Percentiles rank a stretch among this genome's conserved stretches.
Conservation (phyloP, 2,888 invertebrate genomes). For the Hipparchia semele region DNA sequence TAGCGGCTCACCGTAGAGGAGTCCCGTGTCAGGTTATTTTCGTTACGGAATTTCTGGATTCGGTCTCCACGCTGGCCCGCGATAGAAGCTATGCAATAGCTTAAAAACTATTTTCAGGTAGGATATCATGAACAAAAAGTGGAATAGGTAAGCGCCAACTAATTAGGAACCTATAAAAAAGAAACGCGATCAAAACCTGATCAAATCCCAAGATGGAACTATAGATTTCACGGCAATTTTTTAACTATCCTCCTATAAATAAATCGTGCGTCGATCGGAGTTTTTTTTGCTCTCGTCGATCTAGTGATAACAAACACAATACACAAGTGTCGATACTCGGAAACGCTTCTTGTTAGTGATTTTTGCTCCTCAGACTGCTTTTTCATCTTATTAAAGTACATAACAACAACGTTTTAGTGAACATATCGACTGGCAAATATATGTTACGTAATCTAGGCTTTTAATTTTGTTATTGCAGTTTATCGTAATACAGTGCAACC, state of each 20-base stretch:
- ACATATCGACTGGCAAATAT: neutral
- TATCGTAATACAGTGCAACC: neutral
- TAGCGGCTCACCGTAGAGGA: no score
- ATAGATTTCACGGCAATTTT: constrained; percentile 7
- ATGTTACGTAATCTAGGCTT: neutral
- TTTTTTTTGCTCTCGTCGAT: constrained; percentile 19
- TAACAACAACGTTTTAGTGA: neutral
- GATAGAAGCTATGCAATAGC: no score
- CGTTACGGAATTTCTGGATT: no score
- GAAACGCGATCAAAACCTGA: neutral
- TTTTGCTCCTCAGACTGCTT: constrained; percentile 13
- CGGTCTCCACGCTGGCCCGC: no score
- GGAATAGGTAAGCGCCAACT: neutral
- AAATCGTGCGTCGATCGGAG: constrained; percentile 13
- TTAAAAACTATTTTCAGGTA: no score
- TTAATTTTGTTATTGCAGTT: neutral
- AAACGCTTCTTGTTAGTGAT: constrained; percentile 20
- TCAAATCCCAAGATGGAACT: neutral
- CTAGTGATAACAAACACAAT: constrained; percentile 22
- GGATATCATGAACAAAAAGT: no score
- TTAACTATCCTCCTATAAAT: neutral
- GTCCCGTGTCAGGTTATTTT: no score
- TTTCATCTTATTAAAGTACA: neutral
- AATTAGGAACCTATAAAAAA: neutral
- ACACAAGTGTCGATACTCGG: constrained; percentile 17